phyloP scores from a whole-genome alignment of 2,888 invertebrate species.

The Eumerus sabulonum region DNA sequence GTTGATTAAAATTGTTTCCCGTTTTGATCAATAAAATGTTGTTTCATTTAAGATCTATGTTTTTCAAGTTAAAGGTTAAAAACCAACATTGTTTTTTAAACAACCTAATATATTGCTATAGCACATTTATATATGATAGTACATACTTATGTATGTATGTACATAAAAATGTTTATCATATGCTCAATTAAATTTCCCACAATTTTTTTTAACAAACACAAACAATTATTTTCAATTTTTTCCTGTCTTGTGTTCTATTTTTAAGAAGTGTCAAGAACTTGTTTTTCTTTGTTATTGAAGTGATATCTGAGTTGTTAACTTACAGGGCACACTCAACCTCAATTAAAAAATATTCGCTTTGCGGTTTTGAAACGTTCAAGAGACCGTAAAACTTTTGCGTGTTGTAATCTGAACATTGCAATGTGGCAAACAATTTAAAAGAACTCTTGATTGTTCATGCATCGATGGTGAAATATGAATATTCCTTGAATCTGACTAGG shows the following conservation, averaged over 20 bases:
- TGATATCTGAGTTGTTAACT: slow-evolving; percentile 45
- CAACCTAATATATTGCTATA: too few species aligned
- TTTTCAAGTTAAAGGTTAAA: too few species aligned
- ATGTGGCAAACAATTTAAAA: slow-evolving; percentile 59
- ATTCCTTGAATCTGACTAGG: slow-evolving; percentile 17
- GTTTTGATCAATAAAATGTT: too few species aligned
- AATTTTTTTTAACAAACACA: background rate
- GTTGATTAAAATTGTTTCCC: too few species aligned
- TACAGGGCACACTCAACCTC: slow-evolving; percentile 46
- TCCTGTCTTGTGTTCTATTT: slow-evolving; percentile 13
- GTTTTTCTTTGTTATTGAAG: slow-evolving; percentile 45
- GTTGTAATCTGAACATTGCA: slow-evolving; percentile 49
- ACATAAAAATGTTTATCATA: slow-evolving; percentile 19
- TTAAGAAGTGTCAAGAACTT: slow-evolving; percentile 50
- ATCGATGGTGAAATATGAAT: slow-evolving; percentile 34
- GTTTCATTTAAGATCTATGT: too few species aligned
- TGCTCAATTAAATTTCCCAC: background rate
- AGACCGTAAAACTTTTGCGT: slow-evolving; percentile 53
- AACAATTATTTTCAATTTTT: slow-evolving; percentile 4
- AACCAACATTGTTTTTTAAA: too few species aligned
- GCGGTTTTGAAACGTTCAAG: slow-evolving; percentile 52
- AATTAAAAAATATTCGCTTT: slow-evolving; percentile 64
- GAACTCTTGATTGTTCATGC: slow-evolving; percentile 57
- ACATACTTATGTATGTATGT: too few species aligned
- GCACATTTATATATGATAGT: too few species aligned